Evolutionary conservation across 1,140 invertebrate species (phyloP).

Genomic region (Platorchestia sp.): DNA sequence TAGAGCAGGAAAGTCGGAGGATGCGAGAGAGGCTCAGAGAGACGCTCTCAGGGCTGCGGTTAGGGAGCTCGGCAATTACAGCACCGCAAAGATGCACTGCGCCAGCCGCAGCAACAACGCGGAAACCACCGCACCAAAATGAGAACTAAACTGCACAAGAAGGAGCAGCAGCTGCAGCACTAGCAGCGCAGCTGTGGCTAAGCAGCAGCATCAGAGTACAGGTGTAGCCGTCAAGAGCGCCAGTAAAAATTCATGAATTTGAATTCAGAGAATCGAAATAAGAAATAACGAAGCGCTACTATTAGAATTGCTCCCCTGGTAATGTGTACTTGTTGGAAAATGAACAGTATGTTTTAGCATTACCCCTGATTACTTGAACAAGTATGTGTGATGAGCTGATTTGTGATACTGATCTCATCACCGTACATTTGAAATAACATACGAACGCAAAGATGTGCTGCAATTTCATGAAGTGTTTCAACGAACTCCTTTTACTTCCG

Average conservation of each 20-base stretch:
- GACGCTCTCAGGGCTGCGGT: conserved; percentile 25
- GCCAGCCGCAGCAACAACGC: not conserved
- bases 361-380: too few relatives aligned
- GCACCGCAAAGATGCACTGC: not conserved
- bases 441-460: too few relatives aligned
- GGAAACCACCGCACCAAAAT: not conserved
- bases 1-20: not conserved
- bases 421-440: too few relatives aligned
- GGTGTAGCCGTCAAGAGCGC: not conserved
- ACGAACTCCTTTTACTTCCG: too few relatives aligned
- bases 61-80: not conserved
- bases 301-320: not conserved
- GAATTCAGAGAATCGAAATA: not conserved
- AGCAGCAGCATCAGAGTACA: too few relatives aligned
- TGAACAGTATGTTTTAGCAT: not conserved
- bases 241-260: not conserved
- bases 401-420: too few relatives aligned
- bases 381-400: too few relatives aligned
- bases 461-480: too few relatives aligned
- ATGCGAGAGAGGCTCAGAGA: not conserved
- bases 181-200: not conserved
- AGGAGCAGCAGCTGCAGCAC: not conserved
- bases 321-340: not conserved
- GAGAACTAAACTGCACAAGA: not conserved
- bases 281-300: not conserved